Percentiles rank a stretch among this genome's conserved stretches.
These are phyloP conservation scores for Chelidonichthys spinosus DNA, from an alignment of 2,797 vertebrate genomes.

Conservation along the genomic window DNA sequence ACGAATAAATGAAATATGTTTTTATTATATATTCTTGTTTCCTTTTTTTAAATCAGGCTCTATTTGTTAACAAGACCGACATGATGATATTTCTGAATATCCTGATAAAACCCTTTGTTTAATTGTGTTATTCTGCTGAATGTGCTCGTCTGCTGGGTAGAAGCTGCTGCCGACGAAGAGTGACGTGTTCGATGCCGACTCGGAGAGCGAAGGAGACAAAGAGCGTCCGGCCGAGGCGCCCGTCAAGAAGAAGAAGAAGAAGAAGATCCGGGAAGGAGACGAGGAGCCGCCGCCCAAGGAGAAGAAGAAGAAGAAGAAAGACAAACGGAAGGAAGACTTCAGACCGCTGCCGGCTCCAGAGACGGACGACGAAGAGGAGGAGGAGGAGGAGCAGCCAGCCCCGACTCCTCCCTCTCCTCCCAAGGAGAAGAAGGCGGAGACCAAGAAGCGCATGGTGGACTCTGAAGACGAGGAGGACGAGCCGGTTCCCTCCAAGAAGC, in stretches of 20 bases:
- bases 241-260: slow-evolving; percentile 93
- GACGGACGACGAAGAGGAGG: slow-evolving; percentile 79
- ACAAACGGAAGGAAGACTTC: slow-evolving; percentile 84
- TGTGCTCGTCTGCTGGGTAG: slow-evolving; percentile 69
- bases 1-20: no score
- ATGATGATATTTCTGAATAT: no score
- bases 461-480: slow-evolving; percentile 87
- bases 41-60: no score
- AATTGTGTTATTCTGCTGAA: not conserved
- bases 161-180: slow-evolving; percentile 88
- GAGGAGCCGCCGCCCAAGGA: slow-evolving; percentile 72
- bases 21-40: no score
- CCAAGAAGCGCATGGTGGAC: slow-evolving; percentile 88
- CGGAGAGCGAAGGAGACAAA: slow-evolving; percentile 89
- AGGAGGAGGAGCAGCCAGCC: slow-evolving; percentile 56
- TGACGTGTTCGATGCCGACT: slow-evolving; percentile 92
- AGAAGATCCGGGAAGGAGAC: slow-evolving; percentile 73
- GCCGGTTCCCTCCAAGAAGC: slow-evolving; percentile 86
- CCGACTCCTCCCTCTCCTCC: slow-evolving; percentile 46
- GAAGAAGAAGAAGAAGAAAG: slow-evolving; percentile 89
- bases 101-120: not conserved
- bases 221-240: slow-evolving; percentile 79
- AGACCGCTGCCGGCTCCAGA: slow-evolving; percentile 89
- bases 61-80: no score
- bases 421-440: slow-evolving; percentile 81